phyloP scores from a whole-genome alignment of 2,888 invertebrate species.

The Chrysotoxum bicinctum region DNA sequence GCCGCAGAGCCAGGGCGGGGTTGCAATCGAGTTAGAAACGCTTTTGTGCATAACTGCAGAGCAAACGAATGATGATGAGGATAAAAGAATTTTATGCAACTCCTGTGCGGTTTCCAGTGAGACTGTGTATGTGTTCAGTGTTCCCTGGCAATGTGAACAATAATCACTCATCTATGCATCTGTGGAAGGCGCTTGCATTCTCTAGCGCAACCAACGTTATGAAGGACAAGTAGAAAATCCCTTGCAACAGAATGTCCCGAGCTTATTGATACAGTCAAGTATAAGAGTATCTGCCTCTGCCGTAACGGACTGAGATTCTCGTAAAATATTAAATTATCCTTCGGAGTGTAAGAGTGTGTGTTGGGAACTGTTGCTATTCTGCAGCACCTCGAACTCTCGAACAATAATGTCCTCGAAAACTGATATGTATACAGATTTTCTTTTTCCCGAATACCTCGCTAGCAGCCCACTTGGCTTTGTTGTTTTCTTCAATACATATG shows the following conservation, averaged over 20 bases:
- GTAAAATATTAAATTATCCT: constrained; percentile 1
- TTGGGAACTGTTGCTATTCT: not conserved
- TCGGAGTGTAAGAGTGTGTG: not conserved
- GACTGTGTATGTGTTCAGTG: not conserved
- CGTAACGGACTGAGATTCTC: not conserved
- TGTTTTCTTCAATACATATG: not conserved
- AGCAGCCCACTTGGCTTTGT: not conserved
- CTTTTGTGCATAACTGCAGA: constrained; percentile 8
- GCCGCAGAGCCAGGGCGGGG: not conserved
- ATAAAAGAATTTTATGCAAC: constrained; percentile 6
- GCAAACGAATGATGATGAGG: not conserved
- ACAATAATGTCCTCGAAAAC: not conserved
- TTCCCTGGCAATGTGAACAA: constrained; percentile 4
- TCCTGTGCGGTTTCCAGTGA: constrained; percentile 7
- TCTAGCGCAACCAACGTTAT: not conserved
- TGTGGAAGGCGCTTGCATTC: not conserved
- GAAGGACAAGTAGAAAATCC: constrained; percentile 14
- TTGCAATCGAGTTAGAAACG: constrained; percentile 2
- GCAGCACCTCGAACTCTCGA: not conserved
- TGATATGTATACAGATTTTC: constrained; percentile 3
- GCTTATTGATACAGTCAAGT: constrained; percentile 1
- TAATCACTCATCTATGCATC: constrained; percentile 19
- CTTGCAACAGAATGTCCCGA: not conserved
- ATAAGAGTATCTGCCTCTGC: not conserved
- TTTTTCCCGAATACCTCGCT: not conserved